These are phyloP conservation scores for Theretra japonica DNA, from an alignment of 2,888 invertebrate genomes.

Conservation along the genomic window DNA sequence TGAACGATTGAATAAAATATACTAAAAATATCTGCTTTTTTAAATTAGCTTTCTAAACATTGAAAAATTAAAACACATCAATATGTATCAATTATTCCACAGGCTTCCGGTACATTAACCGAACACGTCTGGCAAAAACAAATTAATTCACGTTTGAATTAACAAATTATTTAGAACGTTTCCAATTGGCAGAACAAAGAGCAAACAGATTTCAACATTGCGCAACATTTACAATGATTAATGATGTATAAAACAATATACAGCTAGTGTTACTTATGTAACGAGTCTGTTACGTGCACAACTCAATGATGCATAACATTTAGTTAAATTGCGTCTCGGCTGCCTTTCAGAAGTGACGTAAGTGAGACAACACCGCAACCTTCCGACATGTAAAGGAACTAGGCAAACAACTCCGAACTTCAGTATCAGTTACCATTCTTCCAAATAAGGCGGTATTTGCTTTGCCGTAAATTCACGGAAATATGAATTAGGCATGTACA, in stretches of 20 bases:
- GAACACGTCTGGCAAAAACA: neutral
- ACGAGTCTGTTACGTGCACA: constrained; percentile 1
- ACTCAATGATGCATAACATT: constrained; percentile 45
- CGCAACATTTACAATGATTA: constrained; percentile 9
- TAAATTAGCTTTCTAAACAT: too few relatives aligned
- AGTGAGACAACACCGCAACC: constrained; percentile 45
- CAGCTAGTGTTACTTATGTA: constrained; percentile 16
- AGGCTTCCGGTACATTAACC: neutral
- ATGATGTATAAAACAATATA: constrained; percentile 15
- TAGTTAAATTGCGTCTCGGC: constrained; percentile 35
- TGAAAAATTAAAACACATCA: too few relatives aligned
- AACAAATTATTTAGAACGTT: constrained; percentile 15
- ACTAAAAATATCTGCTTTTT: neutral
- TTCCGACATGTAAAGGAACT: constrained; percentile 38
- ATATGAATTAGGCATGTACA: too few relatives aligned
- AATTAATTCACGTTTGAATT: neutral
- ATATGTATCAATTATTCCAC: neutral
- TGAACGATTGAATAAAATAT: too few relatives aligned
- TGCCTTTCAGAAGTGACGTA: constrained; percentile 47
- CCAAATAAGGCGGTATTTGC: too few relatives aligned
- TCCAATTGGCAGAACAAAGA: constrained; percentile 15
- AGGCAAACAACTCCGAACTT: neutral
- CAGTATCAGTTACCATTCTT: neutral
- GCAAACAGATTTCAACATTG: constrained; percentile 14
- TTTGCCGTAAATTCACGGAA: too few relatives aligned